Percentiles rank a stretch among this genome's conserved stretches.
Evolutionary conservation across 2,888 invertebrate genomes (phyloP).

Genomic region (Cylindroiulus punctatus): DNA sequence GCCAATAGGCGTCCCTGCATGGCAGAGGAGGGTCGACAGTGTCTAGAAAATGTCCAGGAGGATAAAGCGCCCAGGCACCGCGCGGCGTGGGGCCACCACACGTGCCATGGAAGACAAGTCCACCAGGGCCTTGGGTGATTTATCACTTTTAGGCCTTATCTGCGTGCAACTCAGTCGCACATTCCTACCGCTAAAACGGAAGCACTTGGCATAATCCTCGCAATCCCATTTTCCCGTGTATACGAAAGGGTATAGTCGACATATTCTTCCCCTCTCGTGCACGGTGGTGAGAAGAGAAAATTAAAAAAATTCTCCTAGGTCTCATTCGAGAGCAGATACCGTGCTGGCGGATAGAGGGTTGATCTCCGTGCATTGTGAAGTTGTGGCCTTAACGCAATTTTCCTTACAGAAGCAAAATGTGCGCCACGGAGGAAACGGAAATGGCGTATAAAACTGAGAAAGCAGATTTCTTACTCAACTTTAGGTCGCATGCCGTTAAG

Average conservation of each 20-base stretch:
- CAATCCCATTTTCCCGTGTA: conserved; percentile 6
- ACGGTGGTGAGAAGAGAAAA: background rate
- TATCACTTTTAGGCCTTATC: conserved; percentile 33
- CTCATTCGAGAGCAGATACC: background rate
- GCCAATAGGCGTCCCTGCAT: background rate
- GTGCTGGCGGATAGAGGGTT: too few relatives aligned
- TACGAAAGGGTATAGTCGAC: background rate
- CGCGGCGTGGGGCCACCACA: conserved; percentile 30
- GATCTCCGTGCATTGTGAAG: background rate
- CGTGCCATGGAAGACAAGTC: conserved; percentile 45
- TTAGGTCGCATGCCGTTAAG: too few relatives aligned
- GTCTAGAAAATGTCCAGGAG: conserved; percentile 38
- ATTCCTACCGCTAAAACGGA: conserved; percentile 43
- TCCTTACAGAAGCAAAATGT: too few relatives aligned
- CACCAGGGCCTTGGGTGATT: conserved; percentile 21
- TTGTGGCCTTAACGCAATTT: too few relatives aligned
- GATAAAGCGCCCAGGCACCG: conserved; percentile 23
- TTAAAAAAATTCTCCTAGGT: conserved; percentile 4
- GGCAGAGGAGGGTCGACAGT: conserved; percentile 4
- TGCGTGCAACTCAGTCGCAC: conserved; percentile 6
- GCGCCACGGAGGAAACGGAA: too few relatives aligned
- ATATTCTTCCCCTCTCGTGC: background rate
- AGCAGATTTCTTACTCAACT: too few relatives aligned
- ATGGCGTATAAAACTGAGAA: too few relatives aligned
- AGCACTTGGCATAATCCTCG: conserved; percentile 38